Conservation (phyloP, 2,797 vertebrate species). For the Okamejei kenojei region DNA sequence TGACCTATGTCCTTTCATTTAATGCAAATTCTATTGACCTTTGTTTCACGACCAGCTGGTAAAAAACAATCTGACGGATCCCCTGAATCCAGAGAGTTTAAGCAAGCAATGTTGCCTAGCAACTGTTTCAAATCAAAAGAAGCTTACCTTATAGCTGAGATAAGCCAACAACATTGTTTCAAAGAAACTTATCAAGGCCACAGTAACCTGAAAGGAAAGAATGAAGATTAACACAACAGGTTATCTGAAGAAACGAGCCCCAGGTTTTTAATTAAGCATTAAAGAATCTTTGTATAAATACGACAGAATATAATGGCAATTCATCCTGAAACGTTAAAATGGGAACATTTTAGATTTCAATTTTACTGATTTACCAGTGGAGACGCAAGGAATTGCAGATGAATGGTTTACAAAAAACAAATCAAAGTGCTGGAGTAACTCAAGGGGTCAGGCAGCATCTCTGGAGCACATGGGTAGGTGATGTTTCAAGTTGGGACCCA, state of each 20-base stretch:
- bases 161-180: conserved; percentile 71
- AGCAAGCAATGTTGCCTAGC: conserved; percentile 37
- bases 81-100: conserved; percentile 35
- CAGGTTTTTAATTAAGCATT: background rate
- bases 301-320: background rate
- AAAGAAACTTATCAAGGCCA: conserved; percentile 71
- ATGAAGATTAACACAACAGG: conserved; percentile 7
- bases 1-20: background rate
- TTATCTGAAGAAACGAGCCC: background rate
- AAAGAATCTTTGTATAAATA: background rate
- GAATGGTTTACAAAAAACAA: too few relatives aligned
- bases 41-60: conserved; percentile 10
- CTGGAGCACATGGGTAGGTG: too few relatives aligned
- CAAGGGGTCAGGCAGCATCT: too few relatives aligned
- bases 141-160: conserved; percentile 73
- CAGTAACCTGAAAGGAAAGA: conserved; percentile 58
- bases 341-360: too few relatives aligned
- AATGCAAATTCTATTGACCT: conserved; percentile 32
- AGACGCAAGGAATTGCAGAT: too few relatives aligned
- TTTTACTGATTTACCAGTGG: too few relatives aligned
- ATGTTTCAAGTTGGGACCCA: too few relatives aligned
- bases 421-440: too few relatives aligned
- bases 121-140: conserved; percentile 39
- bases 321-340: background rate
- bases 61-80: conserved; percentile 33